phyloP scores from a whole-genome alignment of 1,140 invertebrate genomes.

The Drosophila lacteicornis region DNA sequence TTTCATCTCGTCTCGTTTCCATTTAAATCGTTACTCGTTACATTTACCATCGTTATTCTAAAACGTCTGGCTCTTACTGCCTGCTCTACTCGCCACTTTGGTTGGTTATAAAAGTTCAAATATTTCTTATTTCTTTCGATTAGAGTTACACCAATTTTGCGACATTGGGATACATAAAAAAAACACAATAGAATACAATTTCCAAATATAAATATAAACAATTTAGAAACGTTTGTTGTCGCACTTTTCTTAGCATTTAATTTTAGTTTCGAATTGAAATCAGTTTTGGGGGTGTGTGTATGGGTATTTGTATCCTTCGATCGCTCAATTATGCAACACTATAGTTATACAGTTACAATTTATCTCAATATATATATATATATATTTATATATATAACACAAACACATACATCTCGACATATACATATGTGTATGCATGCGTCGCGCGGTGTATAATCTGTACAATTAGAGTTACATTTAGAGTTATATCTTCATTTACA shows the following conservation, averaged over 20 bases:
- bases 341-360: slow-evolving; percentile 66
- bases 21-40: slow-evolving; percentile 18
- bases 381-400: slow-evolving; percentile 33
- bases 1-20: slow-evolving; percentile 28
- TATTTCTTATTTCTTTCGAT: slow-evolving; percentile 24
- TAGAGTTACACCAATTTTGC: slow-evolving; percentile 22
- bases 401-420: slow-evolving; percentile 33
- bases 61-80: slow-evolving; percentile 5
- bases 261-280: slow-evolving; percentile 53
- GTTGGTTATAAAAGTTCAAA: slow-evolving; percentile 77
- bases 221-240: slow-evolving; percentile 21
- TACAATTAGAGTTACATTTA: slow-evolving; percentile 58
- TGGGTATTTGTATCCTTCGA: slow-evolving; percentile 20
- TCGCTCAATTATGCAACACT: slow-evolving; percentile 54
- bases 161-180: slow-evolving; percentile 23
- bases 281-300: slow-evolving; percentile 35
- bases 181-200: slow-evolving; percentile 12
- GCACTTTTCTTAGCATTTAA: slow-evolving; percentile 35
- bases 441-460: slow-evolving; percentile 52
- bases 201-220: slow-evolving; percentile 42
- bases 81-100: slow-evolving; percentile 44
- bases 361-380: slow-evolving; percentile 34
- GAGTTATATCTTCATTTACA: slow-evolving; percentile 61
- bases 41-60: slow-evolving; percentile 21
- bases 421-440: slow-evolving; percentile 32